Evolutionary conservation across 2,797 vertebrate genomes (phyloP).

Genomic region (Crypturellus tataupa): DNA sequence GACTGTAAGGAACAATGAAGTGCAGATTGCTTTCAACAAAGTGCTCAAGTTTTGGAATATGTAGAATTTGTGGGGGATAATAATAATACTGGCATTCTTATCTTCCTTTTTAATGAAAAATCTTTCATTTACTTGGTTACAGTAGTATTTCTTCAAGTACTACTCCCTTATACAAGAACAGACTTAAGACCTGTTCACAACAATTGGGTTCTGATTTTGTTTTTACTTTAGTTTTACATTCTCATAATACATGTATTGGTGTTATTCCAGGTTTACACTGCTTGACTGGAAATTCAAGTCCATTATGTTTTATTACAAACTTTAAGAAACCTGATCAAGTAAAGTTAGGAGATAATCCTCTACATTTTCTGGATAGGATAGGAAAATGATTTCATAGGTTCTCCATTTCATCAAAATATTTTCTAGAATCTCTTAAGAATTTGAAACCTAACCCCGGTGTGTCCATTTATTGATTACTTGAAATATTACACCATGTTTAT

Average conservation of each 20-base stretch:
- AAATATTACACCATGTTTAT: not conserved
- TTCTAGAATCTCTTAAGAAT: not conserved
- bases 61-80: not conserved
- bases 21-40: not conserved
- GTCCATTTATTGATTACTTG: not conserved
- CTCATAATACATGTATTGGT: not conserved
- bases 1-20: not conserved
- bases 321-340: not conserved
- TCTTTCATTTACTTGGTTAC: not conserved
- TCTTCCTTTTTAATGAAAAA: not conserved
- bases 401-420: not conserved
- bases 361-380: not conserved
- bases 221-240: not conserved
- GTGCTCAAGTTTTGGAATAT: not conserved
- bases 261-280: not conserved
- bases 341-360: not conserved
- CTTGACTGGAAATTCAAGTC: not conserved
- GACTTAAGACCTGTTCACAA: not conserved
- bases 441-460: not conserved
- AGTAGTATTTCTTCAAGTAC: not conserved
- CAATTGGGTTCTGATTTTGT: not conserved
- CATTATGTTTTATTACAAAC: not conserved
- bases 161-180: not conserved
- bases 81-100: not conserved
- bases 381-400: not conserved